Base-by-base conservation (phyloP, 2,113 vertebrate genomes). In the Chiloscyllium plagiosum region DNA sequence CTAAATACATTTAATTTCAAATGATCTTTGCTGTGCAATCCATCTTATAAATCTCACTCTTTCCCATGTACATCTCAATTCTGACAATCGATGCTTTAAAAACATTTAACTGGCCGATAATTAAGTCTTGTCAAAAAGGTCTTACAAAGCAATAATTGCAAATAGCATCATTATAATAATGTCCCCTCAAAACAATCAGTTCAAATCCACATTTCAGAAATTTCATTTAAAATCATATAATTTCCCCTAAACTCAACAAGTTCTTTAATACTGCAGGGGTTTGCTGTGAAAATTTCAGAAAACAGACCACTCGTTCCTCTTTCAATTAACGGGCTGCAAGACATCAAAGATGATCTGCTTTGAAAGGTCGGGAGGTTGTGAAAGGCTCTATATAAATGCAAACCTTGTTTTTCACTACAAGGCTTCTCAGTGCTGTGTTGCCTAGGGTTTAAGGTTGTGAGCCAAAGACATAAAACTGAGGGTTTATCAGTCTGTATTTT, bases 1-100 rank as follows among this genome's bases (percentile, higher is more conserved):
- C 94, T 72, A 95, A 95, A 95, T 95, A 76, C 94, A 95, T 95
- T 95, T 95, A 97, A 97, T 97, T 98, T 97, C 97, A 97, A 97
- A 97, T 97, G 97, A 97, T 97, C 98, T 96, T n/a, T 97, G 98
- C 97, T 98, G 97, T 96, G 97, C 97, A 97, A 98, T 99, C 98
- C 98, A 98, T 98, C 98, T 98, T 98, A 96, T 96, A 97, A 97
- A 97, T 98, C 97, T 97, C 97, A 97, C 97, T 70, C 96, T 97
- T 97, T 98, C 98, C 98, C 94, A 95, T 95, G 94, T 95, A 95
- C 94, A 76, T 98, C 98, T 98, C 99, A 98, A 99, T 99, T 99
- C 98, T 98, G 97, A 98, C 98, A 99, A 99, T 99, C 98, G 98
- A 99, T 99, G 98, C 98, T 98, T 99, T 99, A 98, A 98, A 99